These are phyloP conservation scores for Spinibarbus caldwelli DNA, from an alignment of 2,797 vertebrate species.

Conservation along the genomic window DNA sequence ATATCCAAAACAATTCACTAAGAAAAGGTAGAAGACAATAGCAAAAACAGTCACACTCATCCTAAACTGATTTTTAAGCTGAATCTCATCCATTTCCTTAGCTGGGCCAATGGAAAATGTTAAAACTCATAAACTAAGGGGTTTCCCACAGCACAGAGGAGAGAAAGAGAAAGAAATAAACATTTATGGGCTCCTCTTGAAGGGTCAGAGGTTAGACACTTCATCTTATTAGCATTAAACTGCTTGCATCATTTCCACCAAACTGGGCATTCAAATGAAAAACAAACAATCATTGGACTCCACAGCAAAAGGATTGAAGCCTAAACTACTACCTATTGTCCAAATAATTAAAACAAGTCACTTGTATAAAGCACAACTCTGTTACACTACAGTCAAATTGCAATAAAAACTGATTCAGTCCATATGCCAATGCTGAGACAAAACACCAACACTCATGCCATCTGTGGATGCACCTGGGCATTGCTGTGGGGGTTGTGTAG, in stretches of 20 bases:
- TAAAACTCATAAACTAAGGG: conserved; percentile 28
- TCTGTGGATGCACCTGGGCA: conserved; percentile 44
- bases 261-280: conserved; percentile 25
- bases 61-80: background rate
- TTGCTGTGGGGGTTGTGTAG: conserved; percentile 28
- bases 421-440: conserved; percentile 42
- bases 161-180: background rate
- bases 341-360: conserved; percentile 12
- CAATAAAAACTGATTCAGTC: conserved; percentile 48
- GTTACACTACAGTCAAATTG: conserved; percentile 25
- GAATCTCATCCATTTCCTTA: conserved; percentile 31
- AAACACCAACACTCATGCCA: conserved; percentile 45
- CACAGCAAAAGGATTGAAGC: background rate
- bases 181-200: conserved; percentile 12
- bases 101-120: conserved; percentile 23
- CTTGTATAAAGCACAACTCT: background rate
- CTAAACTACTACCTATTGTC: background rate
- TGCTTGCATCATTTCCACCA: conserved; percentile 8
- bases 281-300: conserved; percentile 13
- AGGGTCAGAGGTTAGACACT: conserved; percentile 35
- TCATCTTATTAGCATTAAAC: conserved; percentile 13
- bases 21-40: background rate
- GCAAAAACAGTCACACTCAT: background rate
- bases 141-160: conserved; percentile 24
- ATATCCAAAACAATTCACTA: background rate